Base-by-base conservation (phyloP, 2,113 vertebrate species). In the Nanorana parkeri region DNA sequence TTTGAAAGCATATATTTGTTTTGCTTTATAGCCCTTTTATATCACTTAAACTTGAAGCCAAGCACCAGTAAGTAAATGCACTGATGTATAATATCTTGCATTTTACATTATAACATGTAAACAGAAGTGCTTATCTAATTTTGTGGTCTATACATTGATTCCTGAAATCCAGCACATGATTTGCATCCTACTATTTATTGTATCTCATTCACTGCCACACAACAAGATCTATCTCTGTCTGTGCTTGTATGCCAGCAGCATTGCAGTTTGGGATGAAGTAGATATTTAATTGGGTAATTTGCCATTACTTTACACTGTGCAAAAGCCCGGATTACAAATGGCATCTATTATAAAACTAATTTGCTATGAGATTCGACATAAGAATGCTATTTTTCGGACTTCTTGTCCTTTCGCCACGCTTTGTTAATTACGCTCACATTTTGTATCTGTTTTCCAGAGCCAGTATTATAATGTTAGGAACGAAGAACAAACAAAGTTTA, bases 331-430 rank as follows among this genome's bases (percentile, higher is more conserved):
- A 60, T 61, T 75, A 61, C 72, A 75, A 75, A 75, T 75, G 56
- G 72, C 72, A 61, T 75, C 55, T 75, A 75, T 75, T 75, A 75
- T 36, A 61, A 75, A 75, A 15, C 29, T 36, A 60, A 75, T 75
- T 75, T 75, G 71, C 72, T 23, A 36, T 36, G 56, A 61, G 47
- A 60, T 61, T 60, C 28, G 10, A 75, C 56, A 61, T 32, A 61
- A 32, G 21, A 23, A 5, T 52, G 23, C 69, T 41, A 21, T 61
- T 61, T 21, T 32, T 61, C n/a, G 10, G 17, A 32, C 17, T 10
- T 71, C 15, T 54, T 8, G 23, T 72, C 36, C n/a, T 52, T 60
- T 41, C 56, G 20, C 20, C 7, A 17, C 3, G 8, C 65, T 61
- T 61, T 75, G 19, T 29, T 61, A 61, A 61, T 61, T 61, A 24